Evolutionary conservation across 53 echinoderm and acorn worm species (phyloP).

Genomic region (Luidia sarsii): DNA sequence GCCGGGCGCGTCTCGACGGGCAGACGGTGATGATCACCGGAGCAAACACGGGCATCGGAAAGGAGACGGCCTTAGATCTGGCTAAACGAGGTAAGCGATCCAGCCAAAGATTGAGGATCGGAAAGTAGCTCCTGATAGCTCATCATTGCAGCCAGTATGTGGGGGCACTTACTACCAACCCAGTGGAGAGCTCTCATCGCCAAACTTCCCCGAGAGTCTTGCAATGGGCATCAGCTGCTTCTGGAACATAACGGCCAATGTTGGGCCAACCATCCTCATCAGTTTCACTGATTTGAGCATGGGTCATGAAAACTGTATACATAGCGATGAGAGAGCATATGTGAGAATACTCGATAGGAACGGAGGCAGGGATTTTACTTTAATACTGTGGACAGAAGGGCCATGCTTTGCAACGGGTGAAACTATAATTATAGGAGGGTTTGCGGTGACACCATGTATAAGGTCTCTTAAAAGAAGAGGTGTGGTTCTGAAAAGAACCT

Average conservation of each 20-base stretch:
- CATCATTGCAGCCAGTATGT: neutral
- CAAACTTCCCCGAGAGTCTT: slow-evolving; percentile 13
- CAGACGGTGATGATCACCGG: slow-evolving; percentile 89
- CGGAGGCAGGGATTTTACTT: neutral
- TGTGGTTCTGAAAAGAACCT: too few relatives aligned
- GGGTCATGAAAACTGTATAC: neutral
- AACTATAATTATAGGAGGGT: too few relatives aligned
- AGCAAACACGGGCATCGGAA: slow-evolving; percentile 87
- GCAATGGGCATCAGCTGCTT: slow-evolving; percentile 9
- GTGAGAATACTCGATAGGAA: neutral
- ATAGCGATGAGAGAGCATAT: neutral
- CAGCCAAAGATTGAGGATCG: neutral
- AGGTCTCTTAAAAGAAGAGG: too few relatives aligned
- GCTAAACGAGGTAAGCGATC: slow-evolving; percentile 74
- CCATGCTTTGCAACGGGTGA: neutral
- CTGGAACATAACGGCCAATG: slow-evolving; percentile 36
- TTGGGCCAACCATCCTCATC: slow-evolving; percentile 5
- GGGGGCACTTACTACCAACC: slow-evolving; percentile 6
- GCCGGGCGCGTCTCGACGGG: slow-evolving; percentile 77
- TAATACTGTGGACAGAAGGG: slow-evolving; percentile 41
- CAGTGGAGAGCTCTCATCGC: neutral
- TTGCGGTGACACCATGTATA: too few relatives aligned
- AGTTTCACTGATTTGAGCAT: neutral
- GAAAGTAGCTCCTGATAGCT: neutral
- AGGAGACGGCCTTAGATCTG: slow-evolving; percentile 74